A percentile compares a stretch with the other conserved stretches of the same genome.
These are phyloP conservation scores for Acleris cristana DNA, from an alignment of 2,888 invertebrate genomes.

Conservation along the genomic window DNA sequence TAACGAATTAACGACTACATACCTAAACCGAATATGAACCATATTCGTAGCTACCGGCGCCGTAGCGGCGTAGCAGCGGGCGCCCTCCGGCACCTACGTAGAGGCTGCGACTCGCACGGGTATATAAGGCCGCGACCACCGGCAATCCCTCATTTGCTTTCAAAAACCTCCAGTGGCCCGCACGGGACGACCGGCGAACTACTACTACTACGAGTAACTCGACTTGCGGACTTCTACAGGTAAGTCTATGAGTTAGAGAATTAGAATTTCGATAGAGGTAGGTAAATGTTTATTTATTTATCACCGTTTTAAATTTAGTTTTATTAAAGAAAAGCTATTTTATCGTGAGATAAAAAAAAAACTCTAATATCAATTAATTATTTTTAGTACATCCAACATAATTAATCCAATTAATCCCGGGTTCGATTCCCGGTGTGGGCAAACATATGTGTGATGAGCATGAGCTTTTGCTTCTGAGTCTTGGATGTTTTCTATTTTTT, in stretches of 20 bases:
- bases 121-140: slow-evolving; percentile 68
- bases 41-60: background rate
- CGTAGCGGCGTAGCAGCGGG: slow-evolving; percentile 42
- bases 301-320: too few relatives aligned
- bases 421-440: too few relatives aligned
- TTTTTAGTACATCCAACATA: too few relatives aligned
- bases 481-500: too few relatives aligned
- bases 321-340: too few relatives aligned
- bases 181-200: slow-evolving; percentile 47
- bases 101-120: slow-evolving; percentile 51
- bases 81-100: slow-evolving; percentile 53
- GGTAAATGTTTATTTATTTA: slow-evolving; percentile 2
- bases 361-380: too few relatives aligned
- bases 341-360: too few relatives aligned
- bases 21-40: too few relatives aligned
- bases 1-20: too few relatives aligned
- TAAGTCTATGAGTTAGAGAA: background rate
- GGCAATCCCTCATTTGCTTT: slow-evolving; percentile 71
- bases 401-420: too few relatives aligned
- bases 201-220: slow-evolving; percentile 1
- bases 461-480: too few relatives aligned
- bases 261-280: background rate
- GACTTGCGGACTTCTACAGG: slow-evolving; percentile 12
- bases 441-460: too few relatives aligned
- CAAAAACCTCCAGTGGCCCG: slow-evolving; percentile 58